Conservation (phyloP, 2,797 vertebrate species). For the Pantherophis vulpinus region DNA sequence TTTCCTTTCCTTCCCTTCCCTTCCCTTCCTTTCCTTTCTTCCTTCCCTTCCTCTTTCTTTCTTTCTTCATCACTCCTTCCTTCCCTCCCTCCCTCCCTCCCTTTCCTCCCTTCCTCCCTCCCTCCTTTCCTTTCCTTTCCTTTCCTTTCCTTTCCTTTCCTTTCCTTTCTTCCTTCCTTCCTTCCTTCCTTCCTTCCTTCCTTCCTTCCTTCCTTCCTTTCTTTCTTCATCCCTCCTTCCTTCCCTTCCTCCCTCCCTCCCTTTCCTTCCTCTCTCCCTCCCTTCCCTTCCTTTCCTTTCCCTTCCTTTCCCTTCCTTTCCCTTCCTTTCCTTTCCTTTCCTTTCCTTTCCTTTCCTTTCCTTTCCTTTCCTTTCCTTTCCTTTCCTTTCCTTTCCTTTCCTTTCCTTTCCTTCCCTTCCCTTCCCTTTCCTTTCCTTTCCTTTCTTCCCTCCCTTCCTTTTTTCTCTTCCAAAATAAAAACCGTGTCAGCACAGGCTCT, state of each 20-base stretch:
- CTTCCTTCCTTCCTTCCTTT: neutral
- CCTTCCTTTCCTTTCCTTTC: too few species aligned
- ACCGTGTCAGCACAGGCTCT: conserved; percentile 61
- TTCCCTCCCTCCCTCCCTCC: neutral
- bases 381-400: neutral
- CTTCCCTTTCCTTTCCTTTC: neutral
- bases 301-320: too few species aligned
- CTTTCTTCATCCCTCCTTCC: too few species aligned
- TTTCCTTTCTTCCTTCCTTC: neutral
- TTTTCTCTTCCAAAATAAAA: conserved; percentile 49
- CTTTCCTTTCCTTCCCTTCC: neutral
- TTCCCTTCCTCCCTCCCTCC: neutral
- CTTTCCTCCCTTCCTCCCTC: neutral
- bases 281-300: neutral
- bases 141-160: too few species aligned
- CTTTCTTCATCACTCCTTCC: too few species aligned
- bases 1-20: neutral
- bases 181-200: neutral
- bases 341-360: too few species aligned
- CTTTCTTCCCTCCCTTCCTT: neutral
- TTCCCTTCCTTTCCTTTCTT: neutral
- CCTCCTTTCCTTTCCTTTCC: too few species aligned
- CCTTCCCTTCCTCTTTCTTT: neutral
- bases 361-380: too few species aligned
- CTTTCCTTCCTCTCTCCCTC: neutral